Evolutionary conservation across 2,888 invertebrate species (phyloP).

Genomic region (Synergus itoensis): DNA sequence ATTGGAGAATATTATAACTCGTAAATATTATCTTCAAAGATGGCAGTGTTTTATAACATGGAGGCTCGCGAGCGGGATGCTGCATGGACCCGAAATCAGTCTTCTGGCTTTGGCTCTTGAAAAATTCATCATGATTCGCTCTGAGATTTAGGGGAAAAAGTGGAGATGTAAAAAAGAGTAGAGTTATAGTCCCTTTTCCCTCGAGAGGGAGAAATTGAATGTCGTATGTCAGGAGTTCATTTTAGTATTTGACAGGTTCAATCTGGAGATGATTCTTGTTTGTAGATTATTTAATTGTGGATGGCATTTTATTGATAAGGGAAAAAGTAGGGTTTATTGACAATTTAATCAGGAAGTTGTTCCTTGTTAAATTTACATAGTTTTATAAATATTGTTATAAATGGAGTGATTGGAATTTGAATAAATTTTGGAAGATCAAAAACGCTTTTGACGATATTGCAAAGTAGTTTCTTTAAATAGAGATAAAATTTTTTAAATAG

Average conservation of each 20-base stretch:
- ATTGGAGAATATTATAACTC: conserved; percentile 70
- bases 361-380: neutral
- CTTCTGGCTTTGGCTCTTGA: neutral
- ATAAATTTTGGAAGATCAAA: neutral
- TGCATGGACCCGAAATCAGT: conserved; percentile 55
- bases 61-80: conserved; percentile 60
- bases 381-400: neutral
- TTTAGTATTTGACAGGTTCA: conserved; percentile 54
- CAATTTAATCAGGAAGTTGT: neutral
- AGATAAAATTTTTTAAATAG: neutral
- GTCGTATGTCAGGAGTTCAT: conserved; percentile 40
- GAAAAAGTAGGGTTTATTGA: neutral
- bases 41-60: conserved; percentile 66
- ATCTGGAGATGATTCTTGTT: neutral
- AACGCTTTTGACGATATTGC: neutral
- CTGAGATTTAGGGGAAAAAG: neutral
- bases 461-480: neutral
- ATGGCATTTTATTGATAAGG: neutral
- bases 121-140: neutral
- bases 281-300: neutral
- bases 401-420: neutral
- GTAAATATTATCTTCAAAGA: conserved; percentile 60
- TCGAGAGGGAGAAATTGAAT: conserved; percentile 22
- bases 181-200: neutral
- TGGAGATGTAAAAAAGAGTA: neutral